Base-by-base conservation (phyloP, 2,888 invertebrate species). In the Perizoma affinitatum region DNA sequence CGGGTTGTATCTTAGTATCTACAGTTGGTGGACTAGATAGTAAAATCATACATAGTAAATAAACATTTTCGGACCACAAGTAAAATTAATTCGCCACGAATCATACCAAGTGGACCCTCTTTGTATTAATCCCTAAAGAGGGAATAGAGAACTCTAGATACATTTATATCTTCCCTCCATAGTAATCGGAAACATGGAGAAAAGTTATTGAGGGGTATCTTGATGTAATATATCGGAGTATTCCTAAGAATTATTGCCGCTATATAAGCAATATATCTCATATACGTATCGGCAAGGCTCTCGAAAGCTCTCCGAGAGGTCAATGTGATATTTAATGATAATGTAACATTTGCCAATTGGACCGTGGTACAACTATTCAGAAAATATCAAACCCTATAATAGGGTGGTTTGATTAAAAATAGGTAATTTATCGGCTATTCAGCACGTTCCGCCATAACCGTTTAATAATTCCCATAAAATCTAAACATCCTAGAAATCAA, bases 201-300 rank as follows among this genome's bases (percentile, higher is more conserved):
- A 78, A 76, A 78, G 80, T 80, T 84, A 84, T 85, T 80, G 82
- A 82, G 84, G 86, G 85, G 76, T 22, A 22, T 73, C 74, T 78
- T 74, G 68, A 71, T 73, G 83, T 88, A 89, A 90, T 90, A 88
- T 87, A 88, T 90, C 71, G 84, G 71, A 77, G 77, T 76, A 80
- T 82, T 84, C 79, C 75, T 70, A 78, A 86, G 83, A 88, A 84
- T 86, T 87, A 88, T 84, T 75, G 79, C 77, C 72, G 77, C 79
- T 74, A 80, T 80, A 74, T 81, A 80, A 78, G 78, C 77, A 77
- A 73, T 75, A 71, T 73, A 75, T 75, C 76, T 75, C 68, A 70
- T 75, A 80, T 77, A 73, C 68, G 72, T 67, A 61, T 50, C 53
- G 52, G 56, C 48, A 6, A 40, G 38, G 54, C 40, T 59, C 51